Percentiles rank a stretch among this genome's conserved stretches.
Conservation (phyloP, 2,113 vertebrate genomes). For the Struthio camelus region DNA sequence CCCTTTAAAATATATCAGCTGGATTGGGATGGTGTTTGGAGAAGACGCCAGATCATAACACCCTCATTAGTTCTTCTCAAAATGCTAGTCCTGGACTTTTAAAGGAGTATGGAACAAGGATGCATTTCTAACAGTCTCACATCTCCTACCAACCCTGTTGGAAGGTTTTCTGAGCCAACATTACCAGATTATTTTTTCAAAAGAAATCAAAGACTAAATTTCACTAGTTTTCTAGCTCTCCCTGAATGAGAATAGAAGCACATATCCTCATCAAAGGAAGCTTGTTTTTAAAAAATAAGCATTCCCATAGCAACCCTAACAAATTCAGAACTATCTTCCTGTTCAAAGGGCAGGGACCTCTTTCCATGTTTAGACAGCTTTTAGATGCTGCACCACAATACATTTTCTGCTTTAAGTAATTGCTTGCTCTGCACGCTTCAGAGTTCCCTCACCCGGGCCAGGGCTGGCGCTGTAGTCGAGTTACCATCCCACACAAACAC, state of each 20-base stretch:
- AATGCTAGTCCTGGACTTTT: background rate
- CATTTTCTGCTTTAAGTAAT: background rate
- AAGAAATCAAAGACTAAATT: background rate
- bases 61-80: background rate
- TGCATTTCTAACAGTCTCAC: background rate
- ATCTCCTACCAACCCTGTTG: background rate
- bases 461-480: background rate
- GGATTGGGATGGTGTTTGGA: background rate
- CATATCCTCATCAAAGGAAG: background rate
- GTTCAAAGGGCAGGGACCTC: background rate
- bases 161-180: background rate
- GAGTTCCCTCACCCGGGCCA: background rate
- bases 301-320: background rate
- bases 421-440: background rate
- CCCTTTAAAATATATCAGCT: background rate
- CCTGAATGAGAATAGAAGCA: background rate
- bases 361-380: background rate
- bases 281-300: background rate
- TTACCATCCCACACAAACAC: background rate
- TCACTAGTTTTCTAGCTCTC: background rate
- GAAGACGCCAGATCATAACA: too few relatives aligned
- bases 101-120: background rate
- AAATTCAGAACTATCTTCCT: background rate
- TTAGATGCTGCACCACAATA: background rate
- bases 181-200: background rate